Base-by-base conservation (phyloP, 35 echinoderm and acorn worm genomes). In the Hemicentrotus pulcherrimus region DNA sequence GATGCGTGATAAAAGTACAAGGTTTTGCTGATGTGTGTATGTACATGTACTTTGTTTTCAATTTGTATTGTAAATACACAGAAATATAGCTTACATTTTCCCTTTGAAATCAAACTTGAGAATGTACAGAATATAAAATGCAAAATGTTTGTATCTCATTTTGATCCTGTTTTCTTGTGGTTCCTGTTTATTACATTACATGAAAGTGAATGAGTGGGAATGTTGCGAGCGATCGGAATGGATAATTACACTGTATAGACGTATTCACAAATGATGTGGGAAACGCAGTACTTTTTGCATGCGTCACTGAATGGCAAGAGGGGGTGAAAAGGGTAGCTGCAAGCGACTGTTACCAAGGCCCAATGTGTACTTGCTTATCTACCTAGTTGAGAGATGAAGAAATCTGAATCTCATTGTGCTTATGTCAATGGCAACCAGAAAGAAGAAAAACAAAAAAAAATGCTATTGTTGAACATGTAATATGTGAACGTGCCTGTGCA, bases 51-150 rank as follows among this genome's bases (percentile, higher is more conserved):
- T 41, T 4, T 87, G 32, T 33, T 90, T 90, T 90, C 88, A 90
- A 33, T 90, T 90, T 90, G 88, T 90, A 90, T 90, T 90, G 88
- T 90, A 90, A 90, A 90, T 90, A 90, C 88, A 90, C 88, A 90
- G 32, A 47, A 78, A 90, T 33, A 90, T 90, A 90, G 88, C 46
- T 90, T 18, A 33, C 46, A 41, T 90, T 90, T 33, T 90, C 46
- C 46, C 46, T 90, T 90, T 47, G 46, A 90, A 90, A 90, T 90
- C 12, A 90, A 90, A 47, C 88, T 90, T 47, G 46, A 90, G 46
- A 41, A 33, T 90, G 88, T 90, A 90, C 88, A 90, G 88, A 90
- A 90, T 41, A 90, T 47, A 41, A 31, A 90, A 90, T 41, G 32
- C 65, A 78, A n/a, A 78, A 78, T 78, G 65, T 78, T 78, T 78